These are phyloP conservation scores for Drosophila lacertosa DNA, from an alignment of 1,140 invertebrate genomes.

Conservation along the genomic window DNA sequence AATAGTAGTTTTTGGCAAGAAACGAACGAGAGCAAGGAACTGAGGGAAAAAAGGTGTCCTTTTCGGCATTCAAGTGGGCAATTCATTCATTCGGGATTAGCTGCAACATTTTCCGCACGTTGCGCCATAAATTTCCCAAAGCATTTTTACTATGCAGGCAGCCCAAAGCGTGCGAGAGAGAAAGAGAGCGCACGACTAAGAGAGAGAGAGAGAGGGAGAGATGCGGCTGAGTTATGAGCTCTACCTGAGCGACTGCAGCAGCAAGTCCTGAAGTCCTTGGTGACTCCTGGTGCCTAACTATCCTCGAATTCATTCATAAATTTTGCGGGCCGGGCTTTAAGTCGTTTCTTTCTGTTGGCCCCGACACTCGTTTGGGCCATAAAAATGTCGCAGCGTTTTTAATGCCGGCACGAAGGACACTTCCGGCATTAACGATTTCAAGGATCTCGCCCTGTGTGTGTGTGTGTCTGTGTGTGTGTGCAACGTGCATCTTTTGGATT, in stretches of 20 bases:
- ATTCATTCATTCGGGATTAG: slow-evolving; percentile 72
- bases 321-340: slow-evolving; percentile 71
- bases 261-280: neutral
- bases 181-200: slow-evolving; percentile 38
- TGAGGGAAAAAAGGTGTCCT: too few species aligned
- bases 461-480: too few species aligned
- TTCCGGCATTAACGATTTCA: slow-evolving; percentile 70
- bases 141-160: slow-evolving; percentile 69
- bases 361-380: slow-evolving; percentile 68
- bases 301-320: slow-evolving; percentile 72
- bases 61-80: slow-evolving; percentile 57
- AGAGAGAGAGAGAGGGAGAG: slow-evolving; percentile 11
- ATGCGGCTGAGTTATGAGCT: slow-evolving; percentile 32
- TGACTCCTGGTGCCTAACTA: slow-evolving; percentile 9
- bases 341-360: slow-evolving; percentile 51
- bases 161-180: slow-evolving; percentile 19
- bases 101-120: slow-evolving; percentile 39
- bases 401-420: slow-evolving; percentile 58
- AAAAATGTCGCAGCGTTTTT: slow-evolving; percentile 76
- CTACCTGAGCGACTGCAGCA: slow-evolving; percentile 21
- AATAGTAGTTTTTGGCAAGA: slow-evolving; percentile 69
- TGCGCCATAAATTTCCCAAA: slow-evolving; percentile 60
- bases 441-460: slow-evolving; percentile 56
- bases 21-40: too few species aligned
- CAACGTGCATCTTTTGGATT: slow-evolving; percentile 21